Percentiles rank a stretch among this genome's conserved stretches.
phyloP scores from a whole-genome alignment of 1,140 invertebrate genomes.

The Tetraneura akinire region DNA sequence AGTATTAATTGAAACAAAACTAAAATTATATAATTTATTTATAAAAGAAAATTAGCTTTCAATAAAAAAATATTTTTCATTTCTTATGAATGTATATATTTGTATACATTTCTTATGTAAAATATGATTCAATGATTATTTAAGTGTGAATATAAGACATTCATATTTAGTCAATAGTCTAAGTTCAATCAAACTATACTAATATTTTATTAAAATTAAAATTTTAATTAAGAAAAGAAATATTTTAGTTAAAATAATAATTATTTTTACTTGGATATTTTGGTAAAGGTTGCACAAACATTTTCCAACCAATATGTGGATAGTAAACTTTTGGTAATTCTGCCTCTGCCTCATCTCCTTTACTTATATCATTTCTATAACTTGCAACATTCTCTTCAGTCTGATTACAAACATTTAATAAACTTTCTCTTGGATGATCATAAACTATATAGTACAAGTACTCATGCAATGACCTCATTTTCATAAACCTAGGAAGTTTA shows the following conservation, averaged over 20 bases:
- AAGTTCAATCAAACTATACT: neutral
- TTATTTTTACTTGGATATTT: slow-evolving; percentile 61
- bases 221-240: neutral
- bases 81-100: too few species aligned
- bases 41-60: neutral
- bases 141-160: too few species aligned
- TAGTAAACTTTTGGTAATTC: slow-evolving; percentile 62
- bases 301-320: slow-evolving; percentile 68
- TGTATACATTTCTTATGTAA: too few species aligned
- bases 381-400: slow-evolving; percentile 53
- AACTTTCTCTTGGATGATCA: slow-evolving; percentile 61
- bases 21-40: neutral
- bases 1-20: neutral
- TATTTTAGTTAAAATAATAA: neutral
- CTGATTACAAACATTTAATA: slow-evolving; percentile 59
- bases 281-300: slow-evolving; percentile 73
- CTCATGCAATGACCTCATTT: slow-evolving; percentile 69
- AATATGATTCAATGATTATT: too few species aligned
- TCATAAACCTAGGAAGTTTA: slow-evolving; percentile 69
- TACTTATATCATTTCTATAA: slow-evolving; percentile 53
- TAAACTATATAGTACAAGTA: slow-evolving; percentile 72
- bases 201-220: neutral
- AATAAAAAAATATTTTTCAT: too few species aligned
- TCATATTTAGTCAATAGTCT: too few species aligned
- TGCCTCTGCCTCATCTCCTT: slow-evolving; percentile 59